phyloP scores from a whole-genome alignment of 2,113 vertebrate species.

The Apteryx mantelli region DNA sequence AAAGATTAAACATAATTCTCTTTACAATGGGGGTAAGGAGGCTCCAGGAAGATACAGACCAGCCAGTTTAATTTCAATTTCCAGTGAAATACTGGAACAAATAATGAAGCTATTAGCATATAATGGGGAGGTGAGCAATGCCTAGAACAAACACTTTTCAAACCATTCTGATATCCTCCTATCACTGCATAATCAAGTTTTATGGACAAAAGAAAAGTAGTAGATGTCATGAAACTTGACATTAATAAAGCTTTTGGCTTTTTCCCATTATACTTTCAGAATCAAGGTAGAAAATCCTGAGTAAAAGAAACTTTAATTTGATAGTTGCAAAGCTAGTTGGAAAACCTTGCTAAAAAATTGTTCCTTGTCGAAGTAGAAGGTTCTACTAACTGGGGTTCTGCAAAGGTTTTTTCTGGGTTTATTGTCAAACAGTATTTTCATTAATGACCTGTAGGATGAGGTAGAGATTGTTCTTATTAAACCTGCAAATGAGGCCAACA shows the following conservation, averaged over 20 bases:
- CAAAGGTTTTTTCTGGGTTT: background rate
- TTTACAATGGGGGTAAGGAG: background rate
- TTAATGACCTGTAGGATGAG: background rate
- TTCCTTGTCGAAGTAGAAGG: background rate
- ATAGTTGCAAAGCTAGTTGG: background rate
- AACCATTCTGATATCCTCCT: background rate
- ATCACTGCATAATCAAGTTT: background rate
- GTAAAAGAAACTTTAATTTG: background rate
- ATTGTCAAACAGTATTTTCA: background rate
- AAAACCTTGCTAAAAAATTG: background rate
- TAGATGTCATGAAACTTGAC: background rate
- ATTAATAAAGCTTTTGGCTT: background rate
- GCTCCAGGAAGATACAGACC: background rate
- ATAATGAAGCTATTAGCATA: background rate
- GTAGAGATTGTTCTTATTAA: background rate
- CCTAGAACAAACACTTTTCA: background rate
- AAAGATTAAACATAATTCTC: background rate
- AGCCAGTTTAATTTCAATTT: background rate
- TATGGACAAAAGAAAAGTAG: background rate
- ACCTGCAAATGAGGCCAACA: background rate
- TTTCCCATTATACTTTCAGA: background rate
- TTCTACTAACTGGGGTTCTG: background rate
- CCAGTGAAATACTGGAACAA: background rate
- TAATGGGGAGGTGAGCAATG: background rate
- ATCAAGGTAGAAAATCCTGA: background rate